Percentiles rank a stretch among this genome's conserved stretches.
Evolutionary conservation across 2,888 invertebrate genomes (phyloP).

Genomic region (Vannuccia rotundouncinata): DNA sequence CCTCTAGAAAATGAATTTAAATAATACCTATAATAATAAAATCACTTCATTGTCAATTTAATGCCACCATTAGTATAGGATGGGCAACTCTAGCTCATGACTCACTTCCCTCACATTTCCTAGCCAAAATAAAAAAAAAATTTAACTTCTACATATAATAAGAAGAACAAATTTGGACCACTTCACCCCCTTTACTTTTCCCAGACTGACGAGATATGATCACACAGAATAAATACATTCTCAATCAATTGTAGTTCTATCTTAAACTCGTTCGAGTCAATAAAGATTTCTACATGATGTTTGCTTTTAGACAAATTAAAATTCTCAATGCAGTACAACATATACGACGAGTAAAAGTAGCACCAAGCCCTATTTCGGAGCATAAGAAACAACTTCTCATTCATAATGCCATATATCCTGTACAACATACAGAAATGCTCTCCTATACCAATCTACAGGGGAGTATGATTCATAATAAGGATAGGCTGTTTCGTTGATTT

Average conservation of each 20-base stretch:
- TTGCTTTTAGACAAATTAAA: neutral
- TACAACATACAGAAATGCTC: neutral
- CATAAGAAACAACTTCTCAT: neutral
- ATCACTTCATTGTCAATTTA: no score
- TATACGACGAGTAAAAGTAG: neutral
- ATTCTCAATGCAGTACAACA: neutral
- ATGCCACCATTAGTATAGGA: no score
- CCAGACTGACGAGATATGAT: neutral
- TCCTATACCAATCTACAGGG: neutral
- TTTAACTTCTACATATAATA: no score
- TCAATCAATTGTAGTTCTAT: neutral
- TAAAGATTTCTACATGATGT: neutral
- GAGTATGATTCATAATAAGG: neutral
- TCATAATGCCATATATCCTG: neutral
- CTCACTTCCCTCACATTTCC: no score
- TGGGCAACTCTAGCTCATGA: no score
- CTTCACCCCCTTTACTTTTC: no score
- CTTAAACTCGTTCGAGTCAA: neutral
- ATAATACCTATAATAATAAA: no score
- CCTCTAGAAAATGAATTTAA: no score
- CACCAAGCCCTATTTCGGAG: neutral
- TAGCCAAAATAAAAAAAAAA: no score
- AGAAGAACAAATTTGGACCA: no score
- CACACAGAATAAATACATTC: neutral
- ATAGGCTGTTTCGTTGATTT: no score